phyloP scores from a whole-genome alignment of 92 coral and sea anemone genomes.

The Pocillopora meandrina region DNA sequence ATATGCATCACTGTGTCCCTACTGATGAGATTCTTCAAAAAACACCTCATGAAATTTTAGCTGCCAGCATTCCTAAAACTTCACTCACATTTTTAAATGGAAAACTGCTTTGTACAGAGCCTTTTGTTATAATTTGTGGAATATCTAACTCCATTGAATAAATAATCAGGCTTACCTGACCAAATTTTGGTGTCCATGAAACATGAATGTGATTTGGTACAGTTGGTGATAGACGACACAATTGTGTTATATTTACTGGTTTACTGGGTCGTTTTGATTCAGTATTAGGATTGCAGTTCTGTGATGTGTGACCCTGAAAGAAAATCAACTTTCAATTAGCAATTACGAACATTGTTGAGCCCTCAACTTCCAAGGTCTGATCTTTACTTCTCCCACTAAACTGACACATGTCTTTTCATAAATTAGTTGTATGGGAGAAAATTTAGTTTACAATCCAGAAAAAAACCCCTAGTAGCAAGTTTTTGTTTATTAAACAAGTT shows the following conservation, averaged over 20 bases:
- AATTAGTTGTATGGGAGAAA: no score
- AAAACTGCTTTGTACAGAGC: neutral
- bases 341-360: neutral
- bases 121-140: neutral
- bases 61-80: no score
- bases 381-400: no score
- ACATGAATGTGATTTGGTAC: slow-evolving; percentile 93
- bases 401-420: no score
- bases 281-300: slow-evolving; percentile 45
- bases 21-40: no score
- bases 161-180: slow-evolving; percentile 63
- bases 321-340: neutral
- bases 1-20: no score
- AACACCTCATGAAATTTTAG: no score
- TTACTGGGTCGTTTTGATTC: slow-evolving; percentile 86
- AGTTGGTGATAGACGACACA: slow-evolving; percentile 87
- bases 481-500: no score
- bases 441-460: no score
- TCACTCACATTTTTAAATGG: no score
- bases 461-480: no score
- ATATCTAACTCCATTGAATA: neutral
- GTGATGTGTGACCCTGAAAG: slow-evolving; percentile 75
- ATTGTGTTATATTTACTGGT: slow-evolving; percentile 87
- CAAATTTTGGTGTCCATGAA: slow-evolving; percentile 88
- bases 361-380: no score